phyloP scores from a whole-genome alignment of 2,797 vertebrate genomes.

The Micropoecilia bifurca region DNA sequence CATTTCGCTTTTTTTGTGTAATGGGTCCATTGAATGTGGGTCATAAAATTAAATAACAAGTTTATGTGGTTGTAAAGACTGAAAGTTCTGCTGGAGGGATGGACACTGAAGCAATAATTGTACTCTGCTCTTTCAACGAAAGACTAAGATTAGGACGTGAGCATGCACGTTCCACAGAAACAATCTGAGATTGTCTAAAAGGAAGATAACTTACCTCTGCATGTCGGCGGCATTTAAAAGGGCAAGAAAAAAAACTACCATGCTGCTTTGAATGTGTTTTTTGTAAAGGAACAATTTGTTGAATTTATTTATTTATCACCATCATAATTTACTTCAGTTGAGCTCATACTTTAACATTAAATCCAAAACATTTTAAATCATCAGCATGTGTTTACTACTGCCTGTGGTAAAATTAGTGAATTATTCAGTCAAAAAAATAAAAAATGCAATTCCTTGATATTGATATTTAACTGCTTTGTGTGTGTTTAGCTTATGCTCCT shows the following conservation, averaged over 20 bases:
- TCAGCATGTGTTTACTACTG: background rate
- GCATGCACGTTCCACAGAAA: background rate
- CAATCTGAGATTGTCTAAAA: background rate
- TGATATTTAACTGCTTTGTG: background rate
- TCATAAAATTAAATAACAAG: slow-evolving; percentile 21
- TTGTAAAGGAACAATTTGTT: background rate
- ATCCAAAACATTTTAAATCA: background rate
- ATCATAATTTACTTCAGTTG: background rate
- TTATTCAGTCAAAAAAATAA: background rate
- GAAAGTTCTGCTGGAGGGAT: slow-evolving; percentile 5
- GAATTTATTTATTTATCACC: background rate
- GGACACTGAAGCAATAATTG: background rate
- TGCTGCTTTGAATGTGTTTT: background rate
- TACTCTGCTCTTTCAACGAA: background rate
- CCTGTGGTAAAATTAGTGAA: background rate
- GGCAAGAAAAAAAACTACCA: too few relatives aligned
- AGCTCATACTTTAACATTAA: background rate
- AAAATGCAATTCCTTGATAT: background rate
- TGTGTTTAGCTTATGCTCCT: background rate
- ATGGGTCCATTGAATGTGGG: background rate
- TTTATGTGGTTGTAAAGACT: slow-evolving; percentile 29
- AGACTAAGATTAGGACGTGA: background rate
- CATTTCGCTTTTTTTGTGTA: background rate
- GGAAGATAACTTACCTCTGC: background rate
- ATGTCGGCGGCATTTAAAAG: too few relatives aligned